These are phyloP conservation scores for Melanotaenia duboulayi DNA, from an alignment of 2,113 vertebrate genomes.

Conservation along the genomic window DNA sequence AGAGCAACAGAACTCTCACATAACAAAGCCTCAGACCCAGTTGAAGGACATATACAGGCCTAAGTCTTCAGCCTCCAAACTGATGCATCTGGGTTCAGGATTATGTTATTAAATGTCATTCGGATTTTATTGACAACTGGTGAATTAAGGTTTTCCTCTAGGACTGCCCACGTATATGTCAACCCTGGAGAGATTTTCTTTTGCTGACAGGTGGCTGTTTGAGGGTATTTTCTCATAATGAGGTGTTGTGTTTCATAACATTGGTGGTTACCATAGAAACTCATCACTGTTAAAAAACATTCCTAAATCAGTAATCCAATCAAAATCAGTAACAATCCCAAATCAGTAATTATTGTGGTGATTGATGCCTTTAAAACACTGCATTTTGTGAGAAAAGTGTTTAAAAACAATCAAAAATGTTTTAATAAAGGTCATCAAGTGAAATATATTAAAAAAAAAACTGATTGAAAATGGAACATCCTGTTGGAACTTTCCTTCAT, in stretches of 20 bases:
- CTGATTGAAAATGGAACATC: too few relatives aligned
- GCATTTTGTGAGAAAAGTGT: too few relatives aligned
- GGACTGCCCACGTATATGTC: slow-evolving; percentile 14
- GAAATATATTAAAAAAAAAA: too few relatives aligned
- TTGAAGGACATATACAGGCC: slow-evolving; percentile 33
- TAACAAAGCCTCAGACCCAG: slow-evolving; percentile 12
- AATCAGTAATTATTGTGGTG: too few relatives aligned
- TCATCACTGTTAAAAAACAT: too few relatives aligned
- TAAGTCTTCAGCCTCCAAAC: slow-evolving; percentile 24
- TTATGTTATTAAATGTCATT: slow-evolving; percentile 27
- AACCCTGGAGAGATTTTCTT: slow-evolving; percentile 19
- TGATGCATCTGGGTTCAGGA: slow-evolving; percentile 24
- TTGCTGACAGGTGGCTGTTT: slow-evolving; percentile 30
- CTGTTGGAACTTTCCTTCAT: too few relatives aligned
- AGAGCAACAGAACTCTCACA: slow-evolving; percentile 12
- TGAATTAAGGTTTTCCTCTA: not conserved
- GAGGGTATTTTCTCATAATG: slow-evolving; percentile 12
- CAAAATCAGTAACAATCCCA: too few relatives aligned
- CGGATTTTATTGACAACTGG: slow-evolving; percentile 21
- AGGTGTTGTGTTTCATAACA: slow-evolving; percentile 9
- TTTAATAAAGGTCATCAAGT: too few relatives aligned
- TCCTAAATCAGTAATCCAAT: too few relatives aligned
- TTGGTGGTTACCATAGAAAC: not conserved
- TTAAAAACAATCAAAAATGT: too few relatives aligned
- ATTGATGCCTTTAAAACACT: too few relatives aligned